Evolutionary conservation across 2,113 vertebrate genomes (phyloP), one percentile per base, ranked within the genome.

Genomic region (Rallus limicola): DNA sequence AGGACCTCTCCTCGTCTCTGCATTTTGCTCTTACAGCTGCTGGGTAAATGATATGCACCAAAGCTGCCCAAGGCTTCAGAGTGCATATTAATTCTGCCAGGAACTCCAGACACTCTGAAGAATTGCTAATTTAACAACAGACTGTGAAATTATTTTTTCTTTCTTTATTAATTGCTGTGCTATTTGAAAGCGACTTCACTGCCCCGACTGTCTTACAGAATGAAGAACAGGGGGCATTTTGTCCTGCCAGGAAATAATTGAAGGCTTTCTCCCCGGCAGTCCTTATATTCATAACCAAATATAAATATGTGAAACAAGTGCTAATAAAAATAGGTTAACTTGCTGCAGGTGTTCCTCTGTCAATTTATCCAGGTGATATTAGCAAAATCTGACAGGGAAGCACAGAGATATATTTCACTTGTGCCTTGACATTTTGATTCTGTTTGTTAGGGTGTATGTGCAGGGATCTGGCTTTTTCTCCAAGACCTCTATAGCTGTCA

Each of bases 61-160:
- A 79, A 74, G 67, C 83, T 95, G 88, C 86, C 89, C 92, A 92
- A 82, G 71, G 88, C 91, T 94, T 89, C 74, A 11, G 56, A 72
- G 55, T 69, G 65, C 58, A 52, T 93, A 94, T 94, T 93, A 96
- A 95, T 97, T 92, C 69, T 93, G 63, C 62, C 92, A 93, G 69
- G 52, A 96, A 85, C 67, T 82, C 75, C 25, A 93, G 88, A 91
- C 83, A 91, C 55, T 25, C 87, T 59, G 88, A 96, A 96, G 91
- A 97, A 94, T 55, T 90, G 83, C 68, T 95, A 96, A 96, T 96
- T 96, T 94, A 96, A 96, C 91, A 92, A 93, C 62, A 53, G 88
- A 76, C 91, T 94, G 83, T 95, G 91, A 94, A 96, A 96, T 95
- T 92, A 87, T 94, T 94, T 97, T 96, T 96, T 75, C 76, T 92